phyloP scores from a whole-genome alignment of 2,113 vertebrate genomes.

The Phycodurus eques region DNA sequence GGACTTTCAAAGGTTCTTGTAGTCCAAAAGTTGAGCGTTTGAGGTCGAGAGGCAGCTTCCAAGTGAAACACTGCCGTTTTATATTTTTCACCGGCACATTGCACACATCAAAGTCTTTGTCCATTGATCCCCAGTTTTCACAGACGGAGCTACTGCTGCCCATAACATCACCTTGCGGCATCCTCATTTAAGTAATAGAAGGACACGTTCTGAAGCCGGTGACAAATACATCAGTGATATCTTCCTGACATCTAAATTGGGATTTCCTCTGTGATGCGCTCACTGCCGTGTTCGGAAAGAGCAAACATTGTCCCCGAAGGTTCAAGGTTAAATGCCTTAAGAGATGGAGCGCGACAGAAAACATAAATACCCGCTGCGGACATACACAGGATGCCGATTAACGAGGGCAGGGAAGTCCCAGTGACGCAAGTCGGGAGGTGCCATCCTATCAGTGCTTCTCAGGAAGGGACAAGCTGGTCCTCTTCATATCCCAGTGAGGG shows the following conservation, averaged over 20 bases:
- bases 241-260: not conserved
- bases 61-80: not conserved
- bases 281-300: not conserved
- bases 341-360: slow-evolving; percentile 7
- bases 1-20: slow-evolving; percentile 23
- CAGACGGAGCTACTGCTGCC: not conserved
- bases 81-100: not conserved
- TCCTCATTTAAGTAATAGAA: not conserved
- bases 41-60: not conserved
- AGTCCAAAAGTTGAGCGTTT: not conserved
- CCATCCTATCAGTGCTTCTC: slow-evolving; percentile 26
- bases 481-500: slow-evolving; percentile 38
- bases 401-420: slow-evolving; percentile 49
- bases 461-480: slow-evolving; percentile 57
- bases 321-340: not conserved
- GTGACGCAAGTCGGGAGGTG: slow-evolving; percentile 46
- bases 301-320: not conserved
- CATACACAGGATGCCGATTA: slow-evolving; percentile 47
- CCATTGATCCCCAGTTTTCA: not conserved
- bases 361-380: slow-evolving; percentile 6
- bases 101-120: not conserved
- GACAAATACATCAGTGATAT: slow-evolving; percentile 3
- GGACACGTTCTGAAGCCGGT: not conserved
- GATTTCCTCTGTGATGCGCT: not conserved
- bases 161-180: not conserved